Base-by-base conservation (phyloP, 2,113 vertebrate species). In the Misgurnus mizolepis region DNA sequence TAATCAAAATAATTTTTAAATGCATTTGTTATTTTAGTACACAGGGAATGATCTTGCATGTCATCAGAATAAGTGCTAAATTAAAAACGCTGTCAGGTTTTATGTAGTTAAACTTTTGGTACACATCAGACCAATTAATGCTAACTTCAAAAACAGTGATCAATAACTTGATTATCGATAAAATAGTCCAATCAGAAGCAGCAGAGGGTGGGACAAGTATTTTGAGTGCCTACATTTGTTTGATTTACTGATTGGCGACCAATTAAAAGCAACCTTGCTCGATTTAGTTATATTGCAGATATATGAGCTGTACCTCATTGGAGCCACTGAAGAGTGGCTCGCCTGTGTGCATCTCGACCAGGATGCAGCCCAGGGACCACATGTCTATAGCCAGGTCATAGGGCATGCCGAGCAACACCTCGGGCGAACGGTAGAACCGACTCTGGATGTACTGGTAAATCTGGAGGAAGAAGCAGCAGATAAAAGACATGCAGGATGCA, bases 361-460 rank as follows among this genome's bases (percentile, higher is more conserved):
- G 92, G 87, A 98, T 98, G 85, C 96, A 98, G 83, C 96, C 96
- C 76, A 98, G 90, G 76, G 95, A 96, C 96, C 96, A 98, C 96
- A 98, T 98, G 91, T 98, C 96, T 40, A 98, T 98, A 81, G 96
- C 96, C 90, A 98, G 91, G 88, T 98, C 96, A 0, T 98, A 98
- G 10, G 96, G 95, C 86, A 97, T 96, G 72, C 96, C 96, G 85
- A 98, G 87, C 79, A 98, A 92, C 74, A 98, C 96, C 89, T 98
- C 96, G 0, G 96, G 96, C 0, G 96, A 98, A 78, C 96, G 95
- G 89, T 98, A 98, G 84, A 97, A 98, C 74, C 96, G 93, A 89
- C 96, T 98, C 92, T 98, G 96, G 89, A 97, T 98, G 86, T 98
- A 98, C 92, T 98, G 96, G 87, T 97, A 98, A 89, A 98, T 97